Percentiles rank a stretch among this genome's conserved stretches.
These are phyloP conservation scores for Limulus polyphemus DNA, from an alignment of 2,888 invertebrate genomes.

Conservation along the genomic window DNA sequence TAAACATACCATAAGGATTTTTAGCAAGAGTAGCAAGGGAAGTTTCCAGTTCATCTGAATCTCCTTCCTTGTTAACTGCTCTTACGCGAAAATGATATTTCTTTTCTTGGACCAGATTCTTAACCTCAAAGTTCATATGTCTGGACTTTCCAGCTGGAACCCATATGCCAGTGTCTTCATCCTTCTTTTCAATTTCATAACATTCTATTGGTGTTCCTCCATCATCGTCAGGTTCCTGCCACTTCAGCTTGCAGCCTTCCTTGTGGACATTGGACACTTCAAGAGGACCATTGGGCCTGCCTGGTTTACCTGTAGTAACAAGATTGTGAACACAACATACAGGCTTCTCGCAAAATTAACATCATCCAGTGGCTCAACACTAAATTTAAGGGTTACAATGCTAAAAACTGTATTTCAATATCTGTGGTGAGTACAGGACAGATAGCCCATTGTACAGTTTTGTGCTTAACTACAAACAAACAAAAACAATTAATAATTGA, in stretches of 20 bases:
- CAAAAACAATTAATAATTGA: too few relatives aligned
- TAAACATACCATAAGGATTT: constrained; percentile 44
- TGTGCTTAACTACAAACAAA: too few relatives aligned
- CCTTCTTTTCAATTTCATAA: constrained; percentile 36
- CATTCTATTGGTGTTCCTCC: constrained; percentile 30
- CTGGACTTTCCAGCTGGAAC: constrained; percentile 33
- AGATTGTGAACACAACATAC: not conserved
- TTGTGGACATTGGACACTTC: constrained; percentile 36
- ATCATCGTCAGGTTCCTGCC: constrained; percentile 32
- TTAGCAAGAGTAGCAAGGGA: constrained; percentile 41
- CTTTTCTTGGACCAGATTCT: constrained; percentile 39
- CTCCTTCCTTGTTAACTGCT: constrained; percentile 45
- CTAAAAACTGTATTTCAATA: not conserved
- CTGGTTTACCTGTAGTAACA: constrained; percentile 14
- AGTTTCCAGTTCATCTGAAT: constrained; percentile 41
- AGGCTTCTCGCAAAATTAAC: not conserved
- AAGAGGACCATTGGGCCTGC: constrained; percentile 30
- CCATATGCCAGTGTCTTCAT: constrained; percentile 36
- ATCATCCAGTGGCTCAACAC: too few relatives aligned
- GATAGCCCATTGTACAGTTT: too few relatives aligned
- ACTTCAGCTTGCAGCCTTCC: constrained; percentile 32
- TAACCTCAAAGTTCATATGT: constrained; percentile 32
- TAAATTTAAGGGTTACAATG: not conserved
- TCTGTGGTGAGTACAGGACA: too few relatives aligned
- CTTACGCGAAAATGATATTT: constrained; percentile 45